Evolutionary conservation across 1,140 invertebrate species (phyloP).

Genomic region (Formica exsecta): DNA sequence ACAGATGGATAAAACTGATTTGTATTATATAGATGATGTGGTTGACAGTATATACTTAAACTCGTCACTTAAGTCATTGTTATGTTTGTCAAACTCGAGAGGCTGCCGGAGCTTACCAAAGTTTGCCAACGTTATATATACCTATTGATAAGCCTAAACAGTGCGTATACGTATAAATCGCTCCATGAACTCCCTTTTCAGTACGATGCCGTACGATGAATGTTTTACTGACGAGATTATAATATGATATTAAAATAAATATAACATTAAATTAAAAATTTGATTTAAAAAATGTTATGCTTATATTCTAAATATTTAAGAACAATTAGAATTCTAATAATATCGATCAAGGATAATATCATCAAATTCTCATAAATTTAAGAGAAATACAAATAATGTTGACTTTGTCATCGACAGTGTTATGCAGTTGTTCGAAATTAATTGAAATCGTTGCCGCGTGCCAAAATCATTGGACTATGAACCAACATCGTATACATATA

Average conservation of each 20-base stretch:
- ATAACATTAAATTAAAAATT: no score
- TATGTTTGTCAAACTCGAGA: constrained; percentile 56
- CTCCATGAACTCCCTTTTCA: background rate
- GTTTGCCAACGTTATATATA: constrained; percentile 66
- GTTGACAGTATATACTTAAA: constrained; percentile 29
- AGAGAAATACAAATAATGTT: background rate
- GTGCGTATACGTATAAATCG: background rate
- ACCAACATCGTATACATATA: background rate
- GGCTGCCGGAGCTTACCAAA: constrained; percentile 34
- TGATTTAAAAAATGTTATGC: background rate
- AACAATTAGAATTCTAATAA: background rate
- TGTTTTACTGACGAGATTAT: background rate
- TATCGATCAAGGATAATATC: background rate
- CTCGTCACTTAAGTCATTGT: constrained; percentile 28
- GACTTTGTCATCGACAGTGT: background rate
- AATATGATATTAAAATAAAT: background rate
- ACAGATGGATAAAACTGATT: background rate
- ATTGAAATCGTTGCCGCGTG: constrained; percentile 10
- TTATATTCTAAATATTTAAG: no score
- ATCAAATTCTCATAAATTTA: background rate
- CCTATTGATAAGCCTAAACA: constrained; percentile 63
- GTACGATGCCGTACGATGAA: background rate
- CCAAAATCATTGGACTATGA: constrained; percentile 9
- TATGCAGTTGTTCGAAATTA: background rate
- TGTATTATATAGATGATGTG: background rate